Conservation (phyloP, 1,140 invertebrate species). For the Plectrocnemia conspersa region DNA sequence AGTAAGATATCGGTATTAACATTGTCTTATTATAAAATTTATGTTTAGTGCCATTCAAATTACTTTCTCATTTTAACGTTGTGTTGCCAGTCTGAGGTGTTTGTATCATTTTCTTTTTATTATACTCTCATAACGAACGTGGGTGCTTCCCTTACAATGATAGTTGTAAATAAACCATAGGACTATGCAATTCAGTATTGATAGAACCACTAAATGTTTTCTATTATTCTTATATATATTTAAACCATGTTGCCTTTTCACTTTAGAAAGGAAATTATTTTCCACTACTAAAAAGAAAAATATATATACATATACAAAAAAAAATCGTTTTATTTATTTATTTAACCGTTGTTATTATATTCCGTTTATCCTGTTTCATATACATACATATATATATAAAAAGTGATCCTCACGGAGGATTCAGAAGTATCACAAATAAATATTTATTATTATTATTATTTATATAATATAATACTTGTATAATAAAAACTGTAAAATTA, state of each 20-base stretch:
- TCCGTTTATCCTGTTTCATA: too few species aligned
- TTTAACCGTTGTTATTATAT: too few species aligned
- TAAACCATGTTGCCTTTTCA: constrained; percentile 37
- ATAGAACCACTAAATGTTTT: constrained; percentile 34
- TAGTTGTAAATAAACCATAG: constrained; percentile 35
- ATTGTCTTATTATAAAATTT: constrained; percentile 35
- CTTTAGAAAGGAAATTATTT: constrained; percentile 35
- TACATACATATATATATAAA: too few species aligned
- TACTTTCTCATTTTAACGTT: constrained; percentile 24
- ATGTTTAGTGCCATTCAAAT: constrained; percentile 36
- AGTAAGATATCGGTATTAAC: constrained; percentile 30
- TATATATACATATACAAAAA: too few species aligned
- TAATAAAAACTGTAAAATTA: neutral
- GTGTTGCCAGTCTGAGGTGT: constrained; percentile 27
- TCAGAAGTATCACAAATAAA: too few species aligned
- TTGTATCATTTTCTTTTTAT: too few species aligned
- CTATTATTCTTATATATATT: constrained; percentile 37
- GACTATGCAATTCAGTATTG: constrained; percentile 31
- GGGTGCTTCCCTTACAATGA: constrained; percentile 32
- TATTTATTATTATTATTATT: too few species aligned
- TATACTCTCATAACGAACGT: constrained; percentile 20
- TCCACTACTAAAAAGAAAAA: constrained; percentile 34
- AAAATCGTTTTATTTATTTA: too few species aligned
- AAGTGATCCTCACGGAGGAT: too few species aligned
- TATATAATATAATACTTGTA: neutral